Conservation (phyloP, 37 sponge, comb jelly and placozoan species). For the Hexactinellida sp. region DNA sequence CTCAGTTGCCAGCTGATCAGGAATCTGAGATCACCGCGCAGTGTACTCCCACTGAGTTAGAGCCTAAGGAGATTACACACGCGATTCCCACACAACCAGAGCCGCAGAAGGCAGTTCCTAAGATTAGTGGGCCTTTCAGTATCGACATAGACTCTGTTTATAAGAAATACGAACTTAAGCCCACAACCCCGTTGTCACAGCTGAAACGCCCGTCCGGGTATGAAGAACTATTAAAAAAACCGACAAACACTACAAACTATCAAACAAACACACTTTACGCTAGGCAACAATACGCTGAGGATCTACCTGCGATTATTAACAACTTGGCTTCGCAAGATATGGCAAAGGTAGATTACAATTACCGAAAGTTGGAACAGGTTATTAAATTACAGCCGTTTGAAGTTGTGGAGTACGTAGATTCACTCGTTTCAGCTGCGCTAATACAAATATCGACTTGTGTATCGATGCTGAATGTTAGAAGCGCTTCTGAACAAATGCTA, state of each 20-base stretch:
- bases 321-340: neutral
- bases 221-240: neutral
- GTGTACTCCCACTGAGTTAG: neutral
- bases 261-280: neutral
- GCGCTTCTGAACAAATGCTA: neutral
- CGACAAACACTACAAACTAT: neutral
- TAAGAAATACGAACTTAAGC: neutral
- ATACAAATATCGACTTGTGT: neutral
- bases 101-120: neutral
- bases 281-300: neutral
- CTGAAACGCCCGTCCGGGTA: neutral
- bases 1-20: neutral
- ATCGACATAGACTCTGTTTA: neutral
- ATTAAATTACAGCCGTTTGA: conserved; percentile 1
- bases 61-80: neutral
- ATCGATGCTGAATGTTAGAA: neutral
- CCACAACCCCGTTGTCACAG: neutral
- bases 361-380: neutral
- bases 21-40: neutral
- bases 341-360: neutral
- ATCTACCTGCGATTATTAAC: neutral
- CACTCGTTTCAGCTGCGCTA: neutral
- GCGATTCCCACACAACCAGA: neutral
- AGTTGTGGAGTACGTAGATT: neutral
- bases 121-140: neutral